Base-by-base conservation (phyloP, 37 sponge, comb jelly and placozoan species). In the Cladorhizidae sp. region DNA sequence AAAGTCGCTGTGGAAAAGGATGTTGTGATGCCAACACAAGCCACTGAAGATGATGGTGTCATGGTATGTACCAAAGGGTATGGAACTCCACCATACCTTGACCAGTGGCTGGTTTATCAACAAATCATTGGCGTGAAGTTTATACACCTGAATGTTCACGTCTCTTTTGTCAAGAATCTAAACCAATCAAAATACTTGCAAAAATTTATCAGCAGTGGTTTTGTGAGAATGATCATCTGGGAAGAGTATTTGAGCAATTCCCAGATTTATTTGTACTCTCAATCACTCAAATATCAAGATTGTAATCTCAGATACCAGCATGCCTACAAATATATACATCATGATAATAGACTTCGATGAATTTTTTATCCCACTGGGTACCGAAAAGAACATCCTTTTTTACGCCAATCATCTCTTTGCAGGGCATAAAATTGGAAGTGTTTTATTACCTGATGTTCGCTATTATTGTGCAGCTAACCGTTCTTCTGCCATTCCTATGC, bases 271-370 rank as follows among this genome's bases (percentile, higher is more conserved):
- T 65, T 31, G 17, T n/a, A n/a, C n/a, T 65, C 67, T 15, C 67
- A 65, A 33, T 65, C 67, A 32, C 67, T 65, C 11, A 15, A 31
- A 35, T 65, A 65, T 65, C 67, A 65, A 11, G 67, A 65, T 31
- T 65, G 67, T 31, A 32, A 32, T 32, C 26, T 65, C 3, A 28
- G 35, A 31, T 65, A 65, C 32, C 31, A 32, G 7, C 33, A 65
- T 65, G 26, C 36, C 26, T 65, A 31, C 36, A 33, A 65, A 32
- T 65, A n/a, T n/a, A n/a, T n/a, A 32, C 36, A 32, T 32, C 26
- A 65, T 65, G 67, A 65, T 65, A 11, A 65, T 65, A 32, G 67
- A 65, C 32, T 65, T 31, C 32, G 67, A 65, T 65, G 67, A 65
- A 1, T 65, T 35, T n/a, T 65, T 65, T 32, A 65, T 65, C 9